These are phyloP conservation scores for Agelaius tricolor DNA, from an alignment of 2,113 vertebrate species.

Conservation along the genomic window DNA sequence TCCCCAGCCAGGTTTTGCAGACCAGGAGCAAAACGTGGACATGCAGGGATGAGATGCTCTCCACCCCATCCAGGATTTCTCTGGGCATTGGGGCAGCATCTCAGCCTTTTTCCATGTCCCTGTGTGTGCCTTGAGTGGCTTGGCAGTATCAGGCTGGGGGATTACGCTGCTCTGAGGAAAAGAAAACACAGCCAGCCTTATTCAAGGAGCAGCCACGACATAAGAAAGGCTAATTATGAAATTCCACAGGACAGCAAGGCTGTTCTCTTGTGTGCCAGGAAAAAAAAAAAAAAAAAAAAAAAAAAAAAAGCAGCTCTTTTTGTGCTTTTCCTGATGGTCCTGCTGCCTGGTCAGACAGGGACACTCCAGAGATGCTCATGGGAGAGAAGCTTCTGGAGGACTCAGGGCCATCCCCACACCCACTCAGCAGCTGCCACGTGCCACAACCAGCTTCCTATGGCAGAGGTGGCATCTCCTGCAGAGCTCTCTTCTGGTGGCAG, in stretches of 20 bases:
- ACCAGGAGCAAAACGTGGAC: accelerated
- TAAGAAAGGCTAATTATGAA: constrained; percentile 23
- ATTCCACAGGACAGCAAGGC: constrained; percentile 3
- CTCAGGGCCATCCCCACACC: neutral
- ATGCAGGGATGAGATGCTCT: neutral
- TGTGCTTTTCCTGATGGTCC: neutral
- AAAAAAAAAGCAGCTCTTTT: neutral
- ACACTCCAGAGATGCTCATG: neutral
- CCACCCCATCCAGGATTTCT: neutral
- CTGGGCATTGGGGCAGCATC: neutral
- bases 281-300: neutral
- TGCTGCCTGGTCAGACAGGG: neutral
- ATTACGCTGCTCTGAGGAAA: neutral
- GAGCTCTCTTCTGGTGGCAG: neutral
- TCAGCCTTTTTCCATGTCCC: neutral
- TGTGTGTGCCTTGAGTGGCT: neutral
- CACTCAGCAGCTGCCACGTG: accelerated
- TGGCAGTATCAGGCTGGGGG: neutral
- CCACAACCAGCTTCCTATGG: accelerated
- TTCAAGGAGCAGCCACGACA: neutral
- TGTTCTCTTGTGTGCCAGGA: neutral
- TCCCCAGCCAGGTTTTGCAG: neutral
- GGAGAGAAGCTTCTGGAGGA: neutral
- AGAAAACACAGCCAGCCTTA: constrained; percentile 30
- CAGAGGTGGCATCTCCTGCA: neutral